Evolutionary conservation across 2,113 vertebrate species (phyloP), one percentile per base, ranked within the genome.

Genomic region (Sorex araneus): DNA sequence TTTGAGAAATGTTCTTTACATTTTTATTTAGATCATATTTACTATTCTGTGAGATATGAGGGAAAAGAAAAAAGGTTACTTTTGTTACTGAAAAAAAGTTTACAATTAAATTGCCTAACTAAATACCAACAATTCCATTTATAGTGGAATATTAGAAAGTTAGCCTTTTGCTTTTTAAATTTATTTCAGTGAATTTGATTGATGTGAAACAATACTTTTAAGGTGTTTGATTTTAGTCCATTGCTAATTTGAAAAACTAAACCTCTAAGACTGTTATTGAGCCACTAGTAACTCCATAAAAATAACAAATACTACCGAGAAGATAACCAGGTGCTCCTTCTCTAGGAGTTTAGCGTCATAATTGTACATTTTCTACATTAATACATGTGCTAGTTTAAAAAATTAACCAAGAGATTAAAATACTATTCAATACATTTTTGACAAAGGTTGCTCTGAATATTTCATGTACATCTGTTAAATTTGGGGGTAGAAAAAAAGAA

Each of bases 391-490:
- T 43, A 54, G 3, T 16, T 84, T 70, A 43, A 78, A 89, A 67
- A 25, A 12, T n/a, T n/a, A 57, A 84, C 69, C 64, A 47, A 1
- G 25, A 1, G 19, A 81, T 70, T 77, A 93, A 84, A 8, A 30
- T 76, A 67, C 63, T 73, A 77, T 11, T 30, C 1, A 30, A 5
- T 47, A 91, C 73, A 81, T 54, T 64, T 88, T 12, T 36, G 70
- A 85, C n/a, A 91, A 50, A 76, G n/a, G 18, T 90, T 27, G 34
- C 88, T 71, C 11, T 71, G 28, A 93, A 60, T 70, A 91, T 89
- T 89, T 91, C 57, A 84, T 54, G 9, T 76, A 81, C 82, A 81
- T 34, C 69, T 90, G 4, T 50, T 82, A 64, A 64, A 3, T 74
- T 63, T 82, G 60, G 30, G 5, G n/a, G 23, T 30, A 83, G 50